Evolutionary conservation across 2,797 vertebrate species (phyloP).

Genomic region (Aplochiton taeniatus): DNA sequence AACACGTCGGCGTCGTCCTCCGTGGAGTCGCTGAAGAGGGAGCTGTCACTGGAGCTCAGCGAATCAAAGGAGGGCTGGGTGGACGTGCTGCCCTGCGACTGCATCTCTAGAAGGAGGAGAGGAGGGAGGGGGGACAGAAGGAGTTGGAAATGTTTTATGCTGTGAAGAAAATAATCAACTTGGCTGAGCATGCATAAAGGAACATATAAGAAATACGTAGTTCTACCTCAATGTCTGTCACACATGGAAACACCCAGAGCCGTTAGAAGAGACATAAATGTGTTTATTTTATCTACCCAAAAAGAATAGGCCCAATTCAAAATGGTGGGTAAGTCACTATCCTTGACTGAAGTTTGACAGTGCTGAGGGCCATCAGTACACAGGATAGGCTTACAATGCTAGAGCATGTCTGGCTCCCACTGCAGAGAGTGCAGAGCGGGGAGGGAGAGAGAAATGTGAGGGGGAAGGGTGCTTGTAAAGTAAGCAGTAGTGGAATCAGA

Average conservation of each 20-base stretch:
- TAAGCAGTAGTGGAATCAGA: constrained; percentile 65
- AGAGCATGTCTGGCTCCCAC: constrained; percentile 70
- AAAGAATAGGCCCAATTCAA: constrained; percentile 68
- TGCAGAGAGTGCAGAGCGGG: constrained; percentile 66
- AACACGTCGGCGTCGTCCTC: constrained; percentile 76
- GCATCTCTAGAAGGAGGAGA: constrained; percentile 64
- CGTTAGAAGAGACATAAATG: not conserved
- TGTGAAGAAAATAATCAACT: not conserved
- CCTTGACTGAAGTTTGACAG: constrained; percentile 37
- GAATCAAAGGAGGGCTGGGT: constrained; percentile 76
- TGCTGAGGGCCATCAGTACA: constrained; percentile 51
- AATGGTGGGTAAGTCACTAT: constrained; percentile 38
- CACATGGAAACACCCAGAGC: no score
- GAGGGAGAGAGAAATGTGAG: constrained; percentile 66
- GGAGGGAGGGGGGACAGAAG: not conserved
- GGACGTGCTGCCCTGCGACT: constrained; percentile 76
- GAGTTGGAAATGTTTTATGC: not conserved
- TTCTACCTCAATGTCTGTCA: no score
- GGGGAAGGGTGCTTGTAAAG: constrained; percentile 68
- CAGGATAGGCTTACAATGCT: constrained; percentile 66
- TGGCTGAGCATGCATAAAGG: not conserved
- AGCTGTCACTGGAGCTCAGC: constrained; percentile 72
- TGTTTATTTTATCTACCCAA: constrained; percentile 17
- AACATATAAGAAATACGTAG: not conserved
- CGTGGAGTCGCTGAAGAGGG: constrained; percentile 71